Evolutionary conservation across 2,888 invertebrate genomes (phyloP), one percentile per base, ranked within the genome.

Genomic region (Teinopalpus imperialis): DNA sequence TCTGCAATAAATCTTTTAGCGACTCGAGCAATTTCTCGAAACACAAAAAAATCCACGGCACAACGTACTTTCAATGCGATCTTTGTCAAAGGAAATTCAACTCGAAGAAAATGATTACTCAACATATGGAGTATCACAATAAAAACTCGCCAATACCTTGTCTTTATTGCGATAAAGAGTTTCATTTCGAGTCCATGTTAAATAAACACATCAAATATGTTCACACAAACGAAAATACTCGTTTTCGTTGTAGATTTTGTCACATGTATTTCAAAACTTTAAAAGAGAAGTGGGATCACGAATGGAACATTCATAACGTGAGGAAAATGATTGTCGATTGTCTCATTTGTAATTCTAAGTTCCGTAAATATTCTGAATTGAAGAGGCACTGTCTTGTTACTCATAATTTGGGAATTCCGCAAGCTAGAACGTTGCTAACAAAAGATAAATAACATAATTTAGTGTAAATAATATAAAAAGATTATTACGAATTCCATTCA

Each of bases 21-120:
- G 89, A 89, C 43, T 89, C 89, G 10, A 86, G 86, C 48, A 89
- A 89, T 48, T 89, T 88, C 49, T 89, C 88, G 1, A 89, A 89
- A 36, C 89, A 89, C 56, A 89, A 89, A 56, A 89, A 89, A 50
- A 78, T 86, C 13, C 89, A 89, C 55, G 85, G 86, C 10, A 57
- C 63, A 0, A 67, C 70, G 0, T 81, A 62, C 50, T 69, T 78
- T 31, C 89, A 89, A 46, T 89, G 89, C 55, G 88, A 89, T 24
- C 56, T 87, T 8, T 89, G 89, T 55, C 73, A 72, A 12, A 61
- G 89, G 5, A 89, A 87, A 57, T 89, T 89, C 56, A 85, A 88
- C 59, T 81, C 89, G 0, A 88, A 88, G 49, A 82, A 81, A 43
- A 87, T 85, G 81, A 72, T 89, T 7, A 60, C 72, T 0, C 74